Percentiles rank a stretch among this genome's conserved stretches.
Conservation (phyloP, 2,797 vertebrate genomes). For the Paguma larvata region DNA sequence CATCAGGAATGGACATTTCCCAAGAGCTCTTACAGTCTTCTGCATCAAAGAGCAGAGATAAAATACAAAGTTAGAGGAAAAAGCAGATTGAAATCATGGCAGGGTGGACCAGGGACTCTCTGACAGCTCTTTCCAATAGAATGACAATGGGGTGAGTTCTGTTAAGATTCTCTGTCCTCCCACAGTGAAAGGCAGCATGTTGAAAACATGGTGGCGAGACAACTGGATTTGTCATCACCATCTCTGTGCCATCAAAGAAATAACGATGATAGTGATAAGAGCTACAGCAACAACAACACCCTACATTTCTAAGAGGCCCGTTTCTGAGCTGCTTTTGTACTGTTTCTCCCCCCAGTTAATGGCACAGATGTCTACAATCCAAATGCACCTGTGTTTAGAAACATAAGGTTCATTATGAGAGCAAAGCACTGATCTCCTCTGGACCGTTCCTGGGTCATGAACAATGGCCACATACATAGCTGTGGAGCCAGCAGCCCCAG, state of each 20-base stretch:
- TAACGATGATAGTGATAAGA: constrained; percentile 47
- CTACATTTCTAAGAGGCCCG: constrained; percentile 53
- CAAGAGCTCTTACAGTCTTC: constrained; percentile 44
- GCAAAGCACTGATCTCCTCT: constrained; percentile 14
- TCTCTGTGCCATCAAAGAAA: constrained; percentile 67
- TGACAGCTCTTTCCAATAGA: constrained; percentile 60
- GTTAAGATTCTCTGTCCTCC: neutral
- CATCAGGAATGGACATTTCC: neutral
- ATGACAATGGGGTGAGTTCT: neutral
- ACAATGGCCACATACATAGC: constrained; percentile 75
- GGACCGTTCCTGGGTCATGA: neutral
- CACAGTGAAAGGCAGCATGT: neutral
- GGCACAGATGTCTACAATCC: constrained; percentile 69
- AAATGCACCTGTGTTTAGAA: constrained; percentile 81
- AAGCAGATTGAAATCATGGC: neutral
- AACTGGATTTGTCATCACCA: neutral
- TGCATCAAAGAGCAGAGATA: constrained; percentile 39
- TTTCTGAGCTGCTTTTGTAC: constrained; percentile 64
- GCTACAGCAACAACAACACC: neutral
- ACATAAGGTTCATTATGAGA: constrained; percentile 78
- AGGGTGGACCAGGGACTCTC: neutral
- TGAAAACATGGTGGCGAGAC: constrained; percentile 27
- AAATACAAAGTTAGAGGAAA: constrained; percentile 10
- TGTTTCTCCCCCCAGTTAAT: neutral
- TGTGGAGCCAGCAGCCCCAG: neutral